phyloP scores from a whole-genome alignment of 2,888 invertebrate genomes.

The Agriopis leucophaearia region DNA sequence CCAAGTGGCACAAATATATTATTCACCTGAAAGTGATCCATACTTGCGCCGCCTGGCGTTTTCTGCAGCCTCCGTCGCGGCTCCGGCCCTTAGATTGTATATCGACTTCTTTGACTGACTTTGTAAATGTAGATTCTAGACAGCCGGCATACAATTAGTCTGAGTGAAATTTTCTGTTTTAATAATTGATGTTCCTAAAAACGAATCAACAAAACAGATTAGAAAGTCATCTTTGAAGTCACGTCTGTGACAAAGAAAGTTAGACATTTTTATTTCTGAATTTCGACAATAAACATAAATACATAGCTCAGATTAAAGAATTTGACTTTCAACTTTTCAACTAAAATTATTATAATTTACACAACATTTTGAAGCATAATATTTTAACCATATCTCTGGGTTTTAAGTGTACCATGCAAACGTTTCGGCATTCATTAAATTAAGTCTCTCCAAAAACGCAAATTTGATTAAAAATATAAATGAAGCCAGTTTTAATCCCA shows the following conservation, averaged over 20 bases:
- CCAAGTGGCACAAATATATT: no score
- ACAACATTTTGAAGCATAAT: not conserved
- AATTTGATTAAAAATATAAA: constrained; percentile 49
- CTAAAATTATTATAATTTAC: not conserved
- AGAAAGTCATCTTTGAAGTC: constrained; percentile 31
- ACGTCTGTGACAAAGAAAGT: constrained; percentile 29
- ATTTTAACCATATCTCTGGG: not conserved
- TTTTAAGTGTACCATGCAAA: not conserved
- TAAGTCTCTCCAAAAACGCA: constrained; percentile 33
- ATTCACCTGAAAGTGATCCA: no score
- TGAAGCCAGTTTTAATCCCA: constrained; percentile 48
- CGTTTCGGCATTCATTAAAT: constrained; percentile 38
- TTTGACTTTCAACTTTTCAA: no score
- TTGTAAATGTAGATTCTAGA: not conserved
- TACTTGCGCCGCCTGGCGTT: no score
- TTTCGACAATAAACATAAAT: constrained; percentile 4
- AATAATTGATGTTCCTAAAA: constrained; percentile 15
- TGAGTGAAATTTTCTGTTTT: constrained; percentile 7
- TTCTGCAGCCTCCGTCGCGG: no score
- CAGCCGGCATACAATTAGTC: constrained; percentile 3
- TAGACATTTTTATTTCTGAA: constrained; percentile 10
- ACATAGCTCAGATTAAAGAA: not conserved
- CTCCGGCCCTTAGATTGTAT: no score
- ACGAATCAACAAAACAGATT: constrained; percentile 20
- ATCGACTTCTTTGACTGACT: not conserved